Evolutionary conservation across 2,797 vertebrate species (phyloP), one percentile per base, ranked within the genome.

Genomic region (Lophius americanus): DNA sequence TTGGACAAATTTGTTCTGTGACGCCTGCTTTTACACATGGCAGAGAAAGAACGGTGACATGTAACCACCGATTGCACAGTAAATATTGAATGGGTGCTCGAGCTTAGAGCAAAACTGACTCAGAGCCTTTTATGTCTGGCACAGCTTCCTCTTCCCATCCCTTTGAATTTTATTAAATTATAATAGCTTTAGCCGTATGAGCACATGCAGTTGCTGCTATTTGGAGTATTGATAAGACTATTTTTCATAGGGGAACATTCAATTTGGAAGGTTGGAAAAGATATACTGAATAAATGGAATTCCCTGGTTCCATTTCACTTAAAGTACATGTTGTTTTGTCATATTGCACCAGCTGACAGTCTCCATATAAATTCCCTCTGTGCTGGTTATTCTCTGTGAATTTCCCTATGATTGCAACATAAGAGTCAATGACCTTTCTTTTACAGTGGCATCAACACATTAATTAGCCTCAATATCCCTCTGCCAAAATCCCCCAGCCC

Each of bases 401-500:
- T 39, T 52, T 53, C 52, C 49, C 35, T 32, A 64, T 77, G 70
- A 66, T 4, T 70, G 61, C 55, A 59, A 55, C 46, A 54, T 33
- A 49, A 56, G 67, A 68, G 56, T 76, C 66, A 9, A 5, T 76
- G 81, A 85, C 86, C 79, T 88, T 83, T 79, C 59, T 51, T 75
- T 68, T 57, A 76, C 57, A 81, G 53, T 67, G 74, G 50, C 58
- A 13, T 81, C 81, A 73, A 86, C 79, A 75, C 66, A 87, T 76
- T 81, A 79, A 64, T 86, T 83, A 89, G 83, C 79, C 66, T 7
- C 85, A 81, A 77, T 33, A 65, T 57, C 42, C 47, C 75, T 49
- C 60, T 62, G 81, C 79, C 83, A 85, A 85, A 82, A 4, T 9
- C 32, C 36, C 37, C 57, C 61, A 58, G 82, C 78, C 61, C 63